Evolutionary conservation across 1,140 invertebrate genomes (phyloP).

Genomic region (Ceratitis capitata): DNA sequence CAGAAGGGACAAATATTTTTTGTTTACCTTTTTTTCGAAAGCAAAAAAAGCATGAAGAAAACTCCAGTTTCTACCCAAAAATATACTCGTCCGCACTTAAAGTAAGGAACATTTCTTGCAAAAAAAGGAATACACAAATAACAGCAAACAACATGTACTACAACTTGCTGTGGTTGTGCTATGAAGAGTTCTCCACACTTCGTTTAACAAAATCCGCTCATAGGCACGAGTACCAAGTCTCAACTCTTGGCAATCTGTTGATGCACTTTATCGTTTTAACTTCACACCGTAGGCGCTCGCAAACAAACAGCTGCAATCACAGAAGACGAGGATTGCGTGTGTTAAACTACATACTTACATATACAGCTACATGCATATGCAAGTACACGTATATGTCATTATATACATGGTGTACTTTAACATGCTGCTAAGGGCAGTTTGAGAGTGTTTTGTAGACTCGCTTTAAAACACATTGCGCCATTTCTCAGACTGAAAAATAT

Average conservation of each 20-base stretch:
- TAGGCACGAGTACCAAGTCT: not conserved
- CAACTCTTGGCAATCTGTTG: not conserved
- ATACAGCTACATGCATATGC: not conserved
- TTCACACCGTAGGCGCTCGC: not conserved
- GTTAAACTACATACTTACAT: not conserved
- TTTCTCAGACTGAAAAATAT: too few species aligned
- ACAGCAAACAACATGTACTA: too few species aligned
- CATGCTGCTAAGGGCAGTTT: not conserved
- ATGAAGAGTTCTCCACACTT: not conserved
- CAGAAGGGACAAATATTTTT: too few species aligned
- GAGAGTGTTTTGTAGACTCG: not conserved
- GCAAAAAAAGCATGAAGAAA: too few species aligned
- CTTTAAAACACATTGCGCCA: too few species aligned
- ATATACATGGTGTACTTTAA: not conserved
- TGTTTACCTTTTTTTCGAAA: too few species aligned
- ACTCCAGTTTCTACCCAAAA: too few species aligned
- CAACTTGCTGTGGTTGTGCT: not conserved
- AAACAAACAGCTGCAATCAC: constrained; percentile 8
- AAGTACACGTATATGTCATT: not conserved
- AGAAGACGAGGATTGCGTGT: not conserved
- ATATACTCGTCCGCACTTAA: too few species aligned
- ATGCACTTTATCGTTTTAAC: not conserved
- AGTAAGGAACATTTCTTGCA: too few species aligned
- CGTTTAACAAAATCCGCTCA: constrained; percentile 10
- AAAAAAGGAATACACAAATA: too few species aligned